These are phyloP conservation scores for Petrosia ficiformis DNA, from an alignment of 37 sponge, comb jelly and placozoan genomes.

Conservation along the genomic window DNA sequence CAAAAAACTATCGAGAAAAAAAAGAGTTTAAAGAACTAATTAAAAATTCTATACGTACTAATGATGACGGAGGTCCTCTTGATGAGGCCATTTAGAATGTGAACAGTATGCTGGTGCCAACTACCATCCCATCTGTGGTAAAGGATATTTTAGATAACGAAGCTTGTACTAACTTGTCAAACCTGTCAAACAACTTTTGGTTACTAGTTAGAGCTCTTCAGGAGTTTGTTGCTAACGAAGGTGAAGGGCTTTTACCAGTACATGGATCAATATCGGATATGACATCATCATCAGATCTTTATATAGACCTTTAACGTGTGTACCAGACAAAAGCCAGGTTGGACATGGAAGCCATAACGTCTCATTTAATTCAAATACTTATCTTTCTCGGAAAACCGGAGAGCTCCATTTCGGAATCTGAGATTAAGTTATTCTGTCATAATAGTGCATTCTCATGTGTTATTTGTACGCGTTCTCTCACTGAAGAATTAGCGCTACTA, in stretches of 20 bases:
- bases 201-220: conserved; percentile 77
- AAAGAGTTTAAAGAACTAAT: conserved; percentile 75
- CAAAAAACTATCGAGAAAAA: conserved; percentile 88
- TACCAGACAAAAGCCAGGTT: conserved; percentile 63
- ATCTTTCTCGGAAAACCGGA: conserved; percentile 16
- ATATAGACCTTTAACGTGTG: conserved; percentile 76
- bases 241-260: conserved; percentile 81
- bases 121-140: conserved; percentile 58
- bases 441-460: conserved; percentile 74
- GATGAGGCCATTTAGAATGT: conserved; percentile 88
- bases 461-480: conserved; percentile 58
- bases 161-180: conserved; percentile 44
- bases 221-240: conserved; percentile 84
- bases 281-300: conserved; percentile 87
- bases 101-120: conserved; percentile 54
- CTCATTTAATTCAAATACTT: conserved; percentile 28
- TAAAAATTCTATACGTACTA: conserved; percentile 31
- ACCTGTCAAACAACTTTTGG: conserved; percentile 79
- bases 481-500: conserved; percentile 50
- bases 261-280: conserved; percentile 97
- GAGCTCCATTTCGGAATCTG: conserved; percentile 30
- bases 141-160: conserved; percentile 61
- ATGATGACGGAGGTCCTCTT: conserved; percentile 62
- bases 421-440: conserved; percentile 61
- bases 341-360: conserved; percentile 55